Evolutionary conservation across 2,797 vertebrate species (phyloP).

Genomic region (Sarcophilus harrisii): DNA sequence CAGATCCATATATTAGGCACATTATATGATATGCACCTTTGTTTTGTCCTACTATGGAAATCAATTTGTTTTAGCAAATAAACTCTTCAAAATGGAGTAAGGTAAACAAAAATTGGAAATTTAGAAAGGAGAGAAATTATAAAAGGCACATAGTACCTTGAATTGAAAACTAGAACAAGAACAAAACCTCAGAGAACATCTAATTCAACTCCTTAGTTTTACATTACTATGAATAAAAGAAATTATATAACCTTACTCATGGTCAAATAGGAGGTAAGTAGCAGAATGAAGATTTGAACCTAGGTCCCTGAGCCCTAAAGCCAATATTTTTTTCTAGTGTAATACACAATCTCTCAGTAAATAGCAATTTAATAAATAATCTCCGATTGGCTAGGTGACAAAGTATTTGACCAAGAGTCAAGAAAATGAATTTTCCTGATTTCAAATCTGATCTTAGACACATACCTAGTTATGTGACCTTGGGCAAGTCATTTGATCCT

Average conservation of each 20-base stretch:
- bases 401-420: background rate
- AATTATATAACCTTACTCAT: background rate
- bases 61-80: background rate
- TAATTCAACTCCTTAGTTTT: background rate
- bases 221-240: background rate
- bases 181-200: background rate
- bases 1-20: too few relatives aligned
- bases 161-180: background rate
- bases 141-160: background rate
- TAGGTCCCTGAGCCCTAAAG: background rate
- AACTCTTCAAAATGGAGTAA: background rate
- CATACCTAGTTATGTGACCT: background rate
- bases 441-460: background rate
- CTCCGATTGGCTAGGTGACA: background rate
- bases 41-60: background rate
- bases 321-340: background rate
- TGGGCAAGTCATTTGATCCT: background rate
- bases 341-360: background rate
- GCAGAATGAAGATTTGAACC: background rate
- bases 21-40: background rate
- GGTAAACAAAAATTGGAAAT: background rate
- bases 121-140: background rate
- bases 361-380: background rate
- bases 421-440: background rate
- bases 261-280: background rate